Conservation (phyloP, 1,140 invertebrate species). For the Eufriesea mexicana region DNA sequence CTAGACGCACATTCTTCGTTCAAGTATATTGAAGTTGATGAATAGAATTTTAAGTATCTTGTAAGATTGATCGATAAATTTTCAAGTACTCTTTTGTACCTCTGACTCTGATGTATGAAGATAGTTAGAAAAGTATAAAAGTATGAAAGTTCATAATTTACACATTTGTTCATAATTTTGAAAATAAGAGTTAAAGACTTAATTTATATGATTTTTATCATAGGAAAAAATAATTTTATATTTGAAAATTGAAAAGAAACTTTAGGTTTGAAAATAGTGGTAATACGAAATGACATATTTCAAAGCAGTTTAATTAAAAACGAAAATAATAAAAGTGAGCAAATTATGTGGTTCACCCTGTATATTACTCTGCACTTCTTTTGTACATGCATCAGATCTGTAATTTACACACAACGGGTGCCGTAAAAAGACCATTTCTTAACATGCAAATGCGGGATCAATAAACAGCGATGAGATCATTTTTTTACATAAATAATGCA, state of each 20-base stretch:
- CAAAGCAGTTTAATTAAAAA: background rate
- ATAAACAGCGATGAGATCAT: background rate
- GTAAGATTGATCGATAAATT: background rate
- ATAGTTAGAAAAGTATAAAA: background rate
- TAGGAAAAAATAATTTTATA: background rate
- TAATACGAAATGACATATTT: background rate
- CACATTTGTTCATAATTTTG: background rate
- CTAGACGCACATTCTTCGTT: constrained; percentile 20
- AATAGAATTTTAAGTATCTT: constrained; percentile 33
- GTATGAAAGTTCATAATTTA: background rate
- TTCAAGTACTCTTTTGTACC: background rate
- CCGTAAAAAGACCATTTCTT: background rate
- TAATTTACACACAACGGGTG: constrained; percentile 13
- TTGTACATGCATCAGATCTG: constrained; percentile 6
- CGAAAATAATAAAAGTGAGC: constrained; percentile 10
- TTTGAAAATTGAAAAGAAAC: background rate
- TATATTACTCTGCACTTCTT: constrained; percentile 20
- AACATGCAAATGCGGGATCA: background rate
- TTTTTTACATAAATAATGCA: background rate
- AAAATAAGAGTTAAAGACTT: background rate
- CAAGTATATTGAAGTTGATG: constrained; percentile 27
- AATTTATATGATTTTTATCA: background rate
- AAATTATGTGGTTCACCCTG: constrained; percentile 24
- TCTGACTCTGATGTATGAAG: background rate
- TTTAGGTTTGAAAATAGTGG: background rate